Percentiles rank a stretch among this genome's conserved stretches.
phyloP scores from a whole-genome alignment of 2,888 invertebrate genomes.

The Platycheirus albimanus region DNA sequence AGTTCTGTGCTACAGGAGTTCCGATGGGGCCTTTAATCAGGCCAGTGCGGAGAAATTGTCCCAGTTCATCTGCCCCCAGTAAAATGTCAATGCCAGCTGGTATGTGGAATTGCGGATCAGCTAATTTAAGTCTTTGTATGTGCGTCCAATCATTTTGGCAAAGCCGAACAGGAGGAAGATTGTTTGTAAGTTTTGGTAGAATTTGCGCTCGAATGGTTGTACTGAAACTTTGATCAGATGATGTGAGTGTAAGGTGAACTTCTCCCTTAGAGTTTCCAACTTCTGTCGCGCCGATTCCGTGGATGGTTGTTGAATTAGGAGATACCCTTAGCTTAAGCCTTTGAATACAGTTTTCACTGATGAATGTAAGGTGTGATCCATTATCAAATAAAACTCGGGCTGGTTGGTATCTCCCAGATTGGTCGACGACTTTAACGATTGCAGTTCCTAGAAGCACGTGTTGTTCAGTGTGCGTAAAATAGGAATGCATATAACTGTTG shows the following conservation, averaged over 20 bases:
- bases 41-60: constrained; percentile 25
- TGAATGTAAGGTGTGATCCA: constrained; percentile 53
- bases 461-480: constrained; percentile 3
- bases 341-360: constrained; percentile 21
- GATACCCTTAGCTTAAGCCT: background rate
- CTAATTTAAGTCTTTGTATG: constrained; percentile 31
- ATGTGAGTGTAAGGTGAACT: constrained; percentile 9
- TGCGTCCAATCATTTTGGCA: constrained; percentile 28
- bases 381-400: constrained; percentile 32
- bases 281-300: constrained; percentile 45
- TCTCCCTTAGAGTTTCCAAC: constrained; percentile 35
- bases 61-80: constrained; percentile 54
- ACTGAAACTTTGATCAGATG: constrained; percentile 5
- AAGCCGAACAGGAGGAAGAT: constrained; percentile 28
- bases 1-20: constrained; percentile 30
- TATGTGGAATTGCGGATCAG: constrained; percentile 48
- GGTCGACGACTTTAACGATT: constrained; percentile 21
- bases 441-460: constrained; percentile 38
- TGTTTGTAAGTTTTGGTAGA: constrained; percentile 55
- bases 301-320: constrained; percentile 17
- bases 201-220: constrained; percentile 20
- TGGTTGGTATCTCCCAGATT: constrained; percentile 8
- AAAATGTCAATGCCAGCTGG: constrained; percentile 29
- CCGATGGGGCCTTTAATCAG: constrained; percentile 40
- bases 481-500: background rate